Evolutionary conservation across 2,797 vertebrate species (phyloP), one percentile per base, ranked within the genome.

Genomic region (Enteromius paludinosus): DNA sequence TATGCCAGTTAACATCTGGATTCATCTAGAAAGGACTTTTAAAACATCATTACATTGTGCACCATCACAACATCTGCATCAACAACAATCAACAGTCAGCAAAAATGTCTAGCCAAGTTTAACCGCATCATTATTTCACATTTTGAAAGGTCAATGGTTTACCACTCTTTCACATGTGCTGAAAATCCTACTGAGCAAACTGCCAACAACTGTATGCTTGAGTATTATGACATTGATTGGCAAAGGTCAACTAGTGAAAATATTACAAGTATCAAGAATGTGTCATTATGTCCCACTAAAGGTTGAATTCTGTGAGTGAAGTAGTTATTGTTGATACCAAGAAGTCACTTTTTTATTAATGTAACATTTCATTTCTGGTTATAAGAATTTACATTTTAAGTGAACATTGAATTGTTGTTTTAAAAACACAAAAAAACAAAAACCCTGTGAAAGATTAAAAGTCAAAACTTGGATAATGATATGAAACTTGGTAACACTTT

Each of bases 21-120:
- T 33, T 52, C n/a, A 14, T 14, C 52, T 18, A 35, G 18, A 35
- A 54, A 14, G 30, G 0, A 73, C n/a, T 10, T 45, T 17, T 70
- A 45, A 71, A 71, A 49, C 12, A 73, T 23, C 20, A 56, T 1
- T 33, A 5, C 6, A 15, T 23, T 73, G 30, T 54, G 71, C 5
- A 73, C 18, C 20, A 73, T 73, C 20, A 35, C 30, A 54, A 72
- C 71, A 73, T 38, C 20, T 38, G 30, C 20, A 56, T 38, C 30
- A 54, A 54, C n/a, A 73, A 38, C 12, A 74, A 56, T 10, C 15
- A 47, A 47, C n/a, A n/a, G n/a, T n/a, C 71, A 74, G 20, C 33
- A 9, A 74, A 8, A 56, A 56, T 1, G 0, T 56, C 33, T 25
- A 17, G 18, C 3, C 28, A 12, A 10, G 30, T 35, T 56, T 59